Evolutionary conservation across 2,797 vertebrate species (phyloP).

Genomic region (Pseudomugil tenellus): DNA sequence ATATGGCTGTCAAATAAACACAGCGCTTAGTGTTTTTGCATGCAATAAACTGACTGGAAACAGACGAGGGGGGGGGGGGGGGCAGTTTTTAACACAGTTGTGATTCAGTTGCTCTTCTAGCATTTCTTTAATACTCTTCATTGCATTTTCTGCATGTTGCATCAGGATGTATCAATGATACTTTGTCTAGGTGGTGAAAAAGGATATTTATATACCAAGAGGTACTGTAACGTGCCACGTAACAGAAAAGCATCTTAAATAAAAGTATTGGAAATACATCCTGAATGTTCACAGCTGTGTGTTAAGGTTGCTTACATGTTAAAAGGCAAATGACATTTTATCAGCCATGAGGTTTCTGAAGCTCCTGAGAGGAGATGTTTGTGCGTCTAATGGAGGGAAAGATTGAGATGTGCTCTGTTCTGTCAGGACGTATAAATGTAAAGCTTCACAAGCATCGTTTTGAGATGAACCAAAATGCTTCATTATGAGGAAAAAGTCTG

Average conservation of each 20-base stretch:
- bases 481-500: conserved; percentile 8
- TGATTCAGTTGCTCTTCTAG: not conserved
- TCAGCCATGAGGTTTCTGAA: no score
- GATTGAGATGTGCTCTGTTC: not conserved
- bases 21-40: not conserved
- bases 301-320: no score
- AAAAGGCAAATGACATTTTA: no score
- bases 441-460: not conserved
- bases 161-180: not conserved
- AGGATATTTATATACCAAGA: no score
- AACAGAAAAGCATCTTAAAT: not conserved
- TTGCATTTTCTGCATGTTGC: not conserved
- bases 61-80: no score
- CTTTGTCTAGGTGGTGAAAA: not conserved
- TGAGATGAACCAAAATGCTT: not conserved
- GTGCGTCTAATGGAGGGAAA: no score
- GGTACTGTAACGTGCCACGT: no score
- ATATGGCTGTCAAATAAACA: no score
- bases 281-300: no score
- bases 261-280: not conserved
- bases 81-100: not conserved
- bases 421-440: not conserved
- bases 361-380: no score
- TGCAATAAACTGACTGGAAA: not conserved
- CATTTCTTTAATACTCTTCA: not conserved